Conservation (phyloP, 2,113 vertebrate species). For the Meles meles region DNA sequence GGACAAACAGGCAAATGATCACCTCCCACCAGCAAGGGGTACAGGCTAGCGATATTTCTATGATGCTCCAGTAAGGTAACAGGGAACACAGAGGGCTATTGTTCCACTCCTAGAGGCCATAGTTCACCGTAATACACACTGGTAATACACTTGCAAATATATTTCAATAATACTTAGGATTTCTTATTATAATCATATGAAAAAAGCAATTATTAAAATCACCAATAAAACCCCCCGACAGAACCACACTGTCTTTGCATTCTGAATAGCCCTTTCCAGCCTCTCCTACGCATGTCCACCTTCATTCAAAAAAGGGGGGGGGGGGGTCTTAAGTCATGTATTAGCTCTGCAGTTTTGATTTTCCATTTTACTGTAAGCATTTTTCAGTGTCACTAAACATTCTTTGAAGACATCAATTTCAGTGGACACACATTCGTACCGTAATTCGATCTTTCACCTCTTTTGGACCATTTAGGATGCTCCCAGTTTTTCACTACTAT, state of each 20-base stretch:
- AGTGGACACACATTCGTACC: neutral
- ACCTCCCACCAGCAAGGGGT: neutral
- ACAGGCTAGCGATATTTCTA: neutral
- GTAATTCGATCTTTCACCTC: neutral
- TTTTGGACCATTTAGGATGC: neutral
- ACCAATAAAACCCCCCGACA: neutral
- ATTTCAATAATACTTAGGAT: neutral
- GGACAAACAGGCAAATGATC: neutral
- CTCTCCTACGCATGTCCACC: neutral
- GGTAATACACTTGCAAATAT: neutral
- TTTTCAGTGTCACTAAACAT: neutral
- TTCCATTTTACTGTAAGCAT: neutral
- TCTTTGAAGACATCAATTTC: neutral
- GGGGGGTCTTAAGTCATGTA: neutral
- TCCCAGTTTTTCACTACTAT: neutral
- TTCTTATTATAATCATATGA: neutral
- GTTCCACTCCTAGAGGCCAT: neutral
- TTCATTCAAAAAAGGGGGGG: neutral
- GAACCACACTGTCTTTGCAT: neutral
- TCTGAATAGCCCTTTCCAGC: neutral
- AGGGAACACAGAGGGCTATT: neutral
- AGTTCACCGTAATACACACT: neutral
- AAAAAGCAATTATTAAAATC: neutral
- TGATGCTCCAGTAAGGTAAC: neutral
- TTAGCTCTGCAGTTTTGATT: neutral